Base-by-base conservation (phyloP, 2,888 invertebrate species). In the Cyclophora punctaria region DNA sequence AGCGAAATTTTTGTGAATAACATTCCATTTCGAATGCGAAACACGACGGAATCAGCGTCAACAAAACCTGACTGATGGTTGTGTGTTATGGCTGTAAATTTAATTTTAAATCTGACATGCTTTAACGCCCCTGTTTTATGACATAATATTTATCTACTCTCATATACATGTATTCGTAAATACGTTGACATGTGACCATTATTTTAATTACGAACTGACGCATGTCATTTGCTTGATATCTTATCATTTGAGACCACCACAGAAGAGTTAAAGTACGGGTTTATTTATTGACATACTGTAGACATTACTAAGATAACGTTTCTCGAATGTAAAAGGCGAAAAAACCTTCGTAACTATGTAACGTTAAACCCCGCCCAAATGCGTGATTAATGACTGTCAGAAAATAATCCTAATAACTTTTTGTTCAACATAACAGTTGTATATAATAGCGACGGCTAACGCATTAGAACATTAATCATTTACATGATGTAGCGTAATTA, bases 21-120 rank as follows among this genome's bases (percentile, higher is more conserved):
- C 86, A 88, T 88, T 87, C 86, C 88, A 82, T 87, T 86, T 82
- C 75, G 78, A 73, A 81, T 79, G 81, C 78, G 78, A 71, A 82
- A 82, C 81, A 83, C 80, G 81, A 73, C 75, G 83, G 79, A 82
- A 87, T 87, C 87, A 84, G 78, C 79, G 87, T 83, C 85, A 80
- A 81, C 84, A 77, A 79, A 79, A 75, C 80, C 81, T 84, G 84
- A 83, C 75, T 81, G 83, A 85, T 83, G 78, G 80, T 72, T 70
- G 67, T 70, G 71, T 73, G 73, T 73, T 78, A 73, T 64, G 70
- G 73, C 71, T 73, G 75, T 78, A 78, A 78, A 83, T 85, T 81
- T 71, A 78, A 80, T 83, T 78, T 74, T 73, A 76, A 74, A 72
- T 74, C 72, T 66, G 64, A 37, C 37, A 37, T 37, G 37, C 37